Conservation (phyloP, 2,797 vertebrate species). For the Trachops cirrhosus region DNA sequence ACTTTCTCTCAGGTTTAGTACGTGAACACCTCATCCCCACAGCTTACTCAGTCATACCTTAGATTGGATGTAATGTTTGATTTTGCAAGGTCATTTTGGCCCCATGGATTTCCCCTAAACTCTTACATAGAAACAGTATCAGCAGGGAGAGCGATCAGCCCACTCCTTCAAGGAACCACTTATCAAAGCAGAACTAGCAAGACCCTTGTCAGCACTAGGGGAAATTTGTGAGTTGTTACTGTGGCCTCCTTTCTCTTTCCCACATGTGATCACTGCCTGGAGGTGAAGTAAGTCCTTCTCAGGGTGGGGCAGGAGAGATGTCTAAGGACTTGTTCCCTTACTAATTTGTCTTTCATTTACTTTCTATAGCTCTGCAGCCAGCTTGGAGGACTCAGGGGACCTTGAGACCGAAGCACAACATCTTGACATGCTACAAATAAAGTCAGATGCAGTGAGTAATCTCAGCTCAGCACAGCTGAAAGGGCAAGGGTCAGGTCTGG, state of each 20-base stretch:
- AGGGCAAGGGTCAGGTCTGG: constrained; percentile 50
- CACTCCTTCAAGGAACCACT: neutral
- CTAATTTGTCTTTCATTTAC: constrained; percentile 42
- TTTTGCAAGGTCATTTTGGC: neutral
- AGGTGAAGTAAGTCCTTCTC: constrained; percentile 38
- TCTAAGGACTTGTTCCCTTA: constrained; percentile 4
- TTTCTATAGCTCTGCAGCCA: neutral
- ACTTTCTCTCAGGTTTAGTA: neutral
- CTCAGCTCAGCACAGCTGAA: constrained; percentile 7
- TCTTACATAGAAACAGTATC: neutral
- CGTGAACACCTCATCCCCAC: neutral
- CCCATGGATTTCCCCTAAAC: neutral
- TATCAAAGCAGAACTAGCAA: constrained; percentile 11
- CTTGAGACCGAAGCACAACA: constrained; percentile 51
- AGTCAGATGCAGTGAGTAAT: constrained; percentile 42
- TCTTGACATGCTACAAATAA: constrained; percentile 43
- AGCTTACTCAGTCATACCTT: neutral
- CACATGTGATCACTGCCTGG: constrained; percentile 7
- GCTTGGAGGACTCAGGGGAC: constrained; percentile 39
- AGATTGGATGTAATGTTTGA: neutral
- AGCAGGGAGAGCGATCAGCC: neutral
- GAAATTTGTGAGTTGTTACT: neutral
- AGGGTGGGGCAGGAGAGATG: neutral
- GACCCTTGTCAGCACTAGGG: neutral
- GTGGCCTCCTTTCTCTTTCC: neutral